Evolutionary conservation across 2,113 vertebrate species (phyloP).

Genomic region (Pristiophorus japonicus): DNA sequence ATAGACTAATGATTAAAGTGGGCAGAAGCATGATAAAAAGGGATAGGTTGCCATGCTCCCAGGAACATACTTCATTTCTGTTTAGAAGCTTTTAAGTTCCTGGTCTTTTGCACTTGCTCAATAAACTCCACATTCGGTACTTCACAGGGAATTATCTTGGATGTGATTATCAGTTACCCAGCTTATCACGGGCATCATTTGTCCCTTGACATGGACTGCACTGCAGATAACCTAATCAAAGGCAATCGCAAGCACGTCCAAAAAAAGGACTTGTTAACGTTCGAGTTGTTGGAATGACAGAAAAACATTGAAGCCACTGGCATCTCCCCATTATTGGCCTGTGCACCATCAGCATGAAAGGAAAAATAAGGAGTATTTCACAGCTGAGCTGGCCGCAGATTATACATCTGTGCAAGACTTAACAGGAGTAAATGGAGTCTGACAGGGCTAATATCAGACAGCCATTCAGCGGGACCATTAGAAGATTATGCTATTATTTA

Average conservation of each 20-base stretch:
- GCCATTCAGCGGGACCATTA: background rate
- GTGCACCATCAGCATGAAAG: background rate
- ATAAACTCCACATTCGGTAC: background rate
- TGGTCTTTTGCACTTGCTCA: background rate
- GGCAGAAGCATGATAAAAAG: background rate
- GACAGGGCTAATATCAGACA: slow-evolving; percentile 19
- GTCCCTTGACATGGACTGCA: background rate
- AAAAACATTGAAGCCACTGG: background rate
- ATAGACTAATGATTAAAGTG: background rate
- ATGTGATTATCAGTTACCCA: background rate
- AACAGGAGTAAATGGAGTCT: slow-evolving; percentile 17
- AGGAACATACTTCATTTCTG: background rate
- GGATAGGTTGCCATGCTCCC: background rate
- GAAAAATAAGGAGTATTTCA: slow-evolving; percentile 24
- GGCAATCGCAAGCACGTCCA: background rate
- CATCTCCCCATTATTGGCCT: background rate
- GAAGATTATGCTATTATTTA: slow-evolving; percentile 30
- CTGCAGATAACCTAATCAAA: slow-evolving; percentile 1
- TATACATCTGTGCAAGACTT: background rate
- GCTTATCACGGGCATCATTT: background rate
- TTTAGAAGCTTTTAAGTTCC: background rate
- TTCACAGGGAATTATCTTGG: background rate
- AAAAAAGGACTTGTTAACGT: background rate
- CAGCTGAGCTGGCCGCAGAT: slow-evolving; percentile 19
- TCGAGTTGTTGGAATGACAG: background rate